Percentiles rank a stretch among this genome's conserved stretches.
These are phyloP conservation scores for Chrysolina haemoptera DNA, from an alignment of 2,888 invertebrate species.

Conservation along the genomic window DNA sequence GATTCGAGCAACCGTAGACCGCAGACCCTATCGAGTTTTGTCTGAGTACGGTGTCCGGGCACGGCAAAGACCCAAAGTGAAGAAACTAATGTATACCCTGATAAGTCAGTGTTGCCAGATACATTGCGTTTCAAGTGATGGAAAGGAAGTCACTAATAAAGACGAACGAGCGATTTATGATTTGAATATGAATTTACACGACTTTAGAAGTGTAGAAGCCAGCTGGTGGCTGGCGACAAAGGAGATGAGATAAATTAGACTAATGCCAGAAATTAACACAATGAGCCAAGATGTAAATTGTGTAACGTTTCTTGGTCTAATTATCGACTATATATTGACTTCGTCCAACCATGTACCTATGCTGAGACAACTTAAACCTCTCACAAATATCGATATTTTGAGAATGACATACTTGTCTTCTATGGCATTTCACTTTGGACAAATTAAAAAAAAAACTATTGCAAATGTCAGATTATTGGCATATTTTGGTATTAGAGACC, in stretches of 20 bases:
- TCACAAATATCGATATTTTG: too few species aligned
- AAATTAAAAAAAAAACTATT: too few species aligned
- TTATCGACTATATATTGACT: too few species aligned
- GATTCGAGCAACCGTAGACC: slow-evolving; percentile 18
- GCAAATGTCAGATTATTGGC: too few species aligned
- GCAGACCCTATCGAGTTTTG: slow-evolving; percentile 19
- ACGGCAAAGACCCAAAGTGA: slow-evolving; percentile 24
- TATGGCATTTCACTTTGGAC: too few species aligned
- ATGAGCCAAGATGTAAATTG: too few species aligned
- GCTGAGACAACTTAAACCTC: too few species aligned
- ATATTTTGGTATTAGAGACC: too few species aligned
- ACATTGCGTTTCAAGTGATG: background rate
- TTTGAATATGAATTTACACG: slow-evolving; percentile 3
- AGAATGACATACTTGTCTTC: too few species aligned
- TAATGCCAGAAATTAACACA: background rate
- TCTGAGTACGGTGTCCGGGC: slow-evolving; percentile 1
- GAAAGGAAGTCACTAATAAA: slow-evolving; percentile 12
- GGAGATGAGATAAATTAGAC: background rate
- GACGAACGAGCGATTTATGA: background rate
- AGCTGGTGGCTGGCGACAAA: background rate
- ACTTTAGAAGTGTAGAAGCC: background rate
- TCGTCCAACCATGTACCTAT: too few species aligned
- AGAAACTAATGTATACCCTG: slow-evolving; percentile 19
- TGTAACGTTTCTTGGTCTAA: too few species aligned
- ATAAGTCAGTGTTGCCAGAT: slow-evolving; percentile 10